phyloP scores from a whole-genome alignment of 2,797 vertebrate species.

The Diplodus sargus region DNA sequence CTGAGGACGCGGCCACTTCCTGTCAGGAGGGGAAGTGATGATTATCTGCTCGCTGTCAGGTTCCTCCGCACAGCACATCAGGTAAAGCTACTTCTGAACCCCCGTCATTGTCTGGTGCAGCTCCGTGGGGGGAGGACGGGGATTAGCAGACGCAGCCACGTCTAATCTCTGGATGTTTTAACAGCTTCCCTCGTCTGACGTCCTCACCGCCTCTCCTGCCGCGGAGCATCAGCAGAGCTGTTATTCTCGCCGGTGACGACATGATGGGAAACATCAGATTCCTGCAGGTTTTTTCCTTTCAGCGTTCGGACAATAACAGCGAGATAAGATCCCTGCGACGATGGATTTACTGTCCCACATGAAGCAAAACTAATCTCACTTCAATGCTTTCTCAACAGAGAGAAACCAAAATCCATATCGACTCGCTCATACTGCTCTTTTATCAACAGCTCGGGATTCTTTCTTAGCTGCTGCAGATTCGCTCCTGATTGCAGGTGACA shows the following conservation, averaged over 20 bases:
- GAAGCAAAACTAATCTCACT: slow-evolving; percentile 15
- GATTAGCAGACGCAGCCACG: slow-evolving; percentile 38
- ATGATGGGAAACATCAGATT: slow-evolving; percentile 27
- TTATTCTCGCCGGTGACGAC: slow-evolving; percentile 11
- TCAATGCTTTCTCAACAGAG: slow-evolving; percentile 15
- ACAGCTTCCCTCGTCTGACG: slow-evolving; percentile 37
- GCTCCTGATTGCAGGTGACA: slow-evolving; percentile 22
- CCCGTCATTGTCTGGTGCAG: slow-evolving; percentile 36
- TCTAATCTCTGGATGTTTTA: slow-evolving; percentile 55
- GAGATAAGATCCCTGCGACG: slow-evolving; percentile 23
- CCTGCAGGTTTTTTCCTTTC: slow-evolving; percentile 25
- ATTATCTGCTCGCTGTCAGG: slow-evolving; percentile 52
- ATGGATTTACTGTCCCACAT: not conserved
- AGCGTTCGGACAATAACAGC: slow-evolving; percentile 30
- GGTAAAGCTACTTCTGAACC: slow-evolving; percentile 46
- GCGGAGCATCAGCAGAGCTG: slow-evolving; percentile 4
- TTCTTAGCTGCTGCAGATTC: slow-evolving; percentile 12
- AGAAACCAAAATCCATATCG: slow-evolving; percentile 8
- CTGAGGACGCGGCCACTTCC: slow-evolving; percentile 55
- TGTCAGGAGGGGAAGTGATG: slow-evolving; percentile 61
- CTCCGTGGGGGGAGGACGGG: slow-evolving; percentile 7
- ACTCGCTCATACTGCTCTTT: slow-evolving; percentile 10
- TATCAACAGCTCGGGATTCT: slow-evolving; percentile 1
- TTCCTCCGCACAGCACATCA: slow-evolving; percentile 9
- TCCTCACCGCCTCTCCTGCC: slow-evolving; percentile 36